Percentiles rank a stretch among this genome's conserved stretches.
Evolutionary conservation across 2,888 invertebrate genomes (phyloP).

Genomic region (Iselma pallidipennis): DNA sequence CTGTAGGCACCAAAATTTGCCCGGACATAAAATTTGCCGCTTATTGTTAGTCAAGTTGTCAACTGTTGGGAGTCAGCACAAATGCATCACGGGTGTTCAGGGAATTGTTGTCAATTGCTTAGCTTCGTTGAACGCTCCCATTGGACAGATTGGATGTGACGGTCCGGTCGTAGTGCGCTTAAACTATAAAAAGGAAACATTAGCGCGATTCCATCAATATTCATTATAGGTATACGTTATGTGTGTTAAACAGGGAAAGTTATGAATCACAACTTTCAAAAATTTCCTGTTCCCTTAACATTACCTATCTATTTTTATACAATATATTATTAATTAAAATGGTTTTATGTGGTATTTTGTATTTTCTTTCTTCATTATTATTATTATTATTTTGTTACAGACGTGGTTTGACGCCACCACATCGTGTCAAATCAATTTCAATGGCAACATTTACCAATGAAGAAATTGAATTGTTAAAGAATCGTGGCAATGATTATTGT

Average conservation of each 20-base stretch:
- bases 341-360: background rate
- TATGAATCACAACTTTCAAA: background rate
- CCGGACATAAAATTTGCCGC: too few species aligned
- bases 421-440: slow-evolving; percentile 97
- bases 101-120: too few species aligned
- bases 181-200: background rate
- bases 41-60: too few species aligned
- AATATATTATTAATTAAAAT: too few species aligned
- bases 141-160: too few species aligned
- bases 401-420: slow-evolving; percentile 96
- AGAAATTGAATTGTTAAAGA: slow-evolving; percentile 89
- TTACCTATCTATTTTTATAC: too few species aligned
- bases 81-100: too few species aligned
- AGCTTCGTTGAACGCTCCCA: too few species aligned
- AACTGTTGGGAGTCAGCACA: too few species aligned
- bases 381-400: slow-evolving; percentile 64
- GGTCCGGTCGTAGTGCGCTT: too few species aligned
- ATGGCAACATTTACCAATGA: slow-evolving; percentile 97
- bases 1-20: too few species aligned
- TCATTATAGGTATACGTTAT: background rate
- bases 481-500: slow-evolving; percentile 93
- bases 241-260: background rate
- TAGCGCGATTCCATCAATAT: background rate
- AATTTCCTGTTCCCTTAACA: background rate
- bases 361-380: too few species aligned